Evolutionary conservation across 2,113 vertebrate genomes (phyloP).

Genomic region (Mesitornis unicolor): DNA sequence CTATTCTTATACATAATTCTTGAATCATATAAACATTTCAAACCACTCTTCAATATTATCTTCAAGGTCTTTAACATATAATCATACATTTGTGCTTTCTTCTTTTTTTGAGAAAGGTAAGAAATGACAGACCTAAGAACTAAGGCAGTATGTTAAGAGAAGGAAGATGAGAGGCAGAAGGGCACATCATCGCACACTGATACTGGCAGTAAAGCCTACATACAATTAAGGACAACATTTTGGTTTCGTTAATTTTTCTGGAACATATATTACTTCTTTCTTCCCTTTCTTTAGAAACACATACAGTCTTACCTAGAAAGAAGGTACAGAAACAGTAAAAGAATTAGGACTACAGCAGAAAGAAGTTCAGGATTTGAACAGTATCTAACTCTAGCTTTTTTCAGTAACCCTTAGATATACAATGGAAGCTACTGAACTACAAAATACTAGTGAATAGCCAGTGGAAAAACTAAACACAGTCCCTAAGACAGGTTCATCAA

Average conservation of each 20-base stretch:
- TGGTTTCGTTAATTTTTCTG: background rate
- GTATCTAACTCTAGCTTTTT: background rate
- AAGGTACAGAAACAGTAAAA: background rate
- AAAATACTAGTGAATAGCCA: background rate
- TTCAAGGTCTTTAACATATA: background rate
- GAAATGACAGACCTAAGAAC: background rate
- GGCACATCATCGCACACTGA: background rate
- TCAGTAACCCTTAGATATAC: background rate
- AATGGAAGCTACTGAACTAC: background rate
- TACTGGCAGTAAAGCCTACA: background rate
- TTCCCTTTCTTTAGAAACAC: background rate
- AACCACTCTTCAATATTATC: background rate
- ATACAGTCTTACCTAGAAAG: background rate
- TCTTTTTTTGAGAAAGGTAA: background rate
- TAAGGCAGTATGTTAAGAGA: background rate
- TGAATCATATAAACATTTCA: background rate
- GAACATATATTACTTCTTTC: background rate
- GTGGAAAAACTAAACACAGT: background rate
- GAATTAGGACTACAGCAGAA: background rate
- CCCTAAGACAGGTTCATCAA: background rate
- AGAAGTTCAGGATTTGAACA: background rate
- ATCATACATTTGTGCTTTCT: background rate
- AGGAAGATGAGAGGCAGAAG: background rate
- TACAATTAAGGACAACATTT: background rate
- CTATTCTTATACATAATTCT: background rate